These are phyloP conservation scores for Sphenodon punctatus DNA, from an alignment of 2,797 vertebrate species.

Conservation along the genomic window DNA sequence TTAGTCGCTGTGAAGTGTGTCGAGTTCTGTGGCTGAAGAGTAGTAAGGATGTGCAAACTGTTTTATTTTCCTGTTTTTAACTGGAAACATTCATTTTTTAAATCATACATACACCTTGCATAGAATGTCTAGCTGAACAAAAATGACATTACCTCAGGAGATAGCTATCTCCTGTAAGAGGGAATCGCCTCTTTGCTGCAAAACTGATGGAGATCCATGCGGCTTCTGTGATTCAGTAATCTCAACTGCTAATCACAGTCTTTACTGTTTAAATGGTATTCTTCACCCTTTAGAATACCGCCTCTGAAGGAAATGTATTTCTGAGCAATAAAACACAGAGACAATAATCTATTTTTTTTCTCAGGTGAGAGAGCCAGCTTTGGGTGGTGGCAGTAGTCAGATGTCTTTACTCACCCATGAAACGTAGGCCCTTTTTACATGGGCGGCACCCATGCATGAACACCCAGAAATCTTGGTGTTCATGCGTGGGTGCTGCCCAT, in stretches of 20 bases:
- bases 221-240: conserved; percentile 26
- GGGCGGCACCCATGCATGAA: too few species aligned
- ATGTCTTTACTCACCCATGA: conserved; percentile 15
- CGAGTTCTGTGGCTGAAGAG: background rate
- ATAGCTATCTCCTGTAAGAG: background rate
- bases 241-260: conserved; percentile 19
- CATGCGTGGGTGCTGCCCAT: too few species aligned
- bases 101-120: background rate
- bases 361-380: conserved; percentile 30
- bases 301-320: background rate
- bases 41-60: background rate
- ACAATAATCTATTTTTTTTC: background rate
- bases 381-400: background rate
- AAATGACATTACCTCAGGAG: conserved; percentile 7
- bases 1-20: fast-evolving
- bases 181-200: conserved; percentile 20
- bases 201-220: conserved; percentile 15
- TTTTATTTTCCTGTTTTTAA: background rate
- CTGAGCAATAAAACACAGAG: background rate
- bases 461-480: too few species aligned
- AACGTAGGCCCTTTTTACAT: too few species aligned
- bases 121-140: background rate
- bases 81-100: conserved; percentile 1
- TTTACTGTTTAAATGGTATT: background rate
- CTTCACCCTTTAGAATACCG: conserved; percentile 25